phyloP scores from a whole-genome alignment of 2,113 vertebrate species.

The Alexandromys fortis region DNA sequence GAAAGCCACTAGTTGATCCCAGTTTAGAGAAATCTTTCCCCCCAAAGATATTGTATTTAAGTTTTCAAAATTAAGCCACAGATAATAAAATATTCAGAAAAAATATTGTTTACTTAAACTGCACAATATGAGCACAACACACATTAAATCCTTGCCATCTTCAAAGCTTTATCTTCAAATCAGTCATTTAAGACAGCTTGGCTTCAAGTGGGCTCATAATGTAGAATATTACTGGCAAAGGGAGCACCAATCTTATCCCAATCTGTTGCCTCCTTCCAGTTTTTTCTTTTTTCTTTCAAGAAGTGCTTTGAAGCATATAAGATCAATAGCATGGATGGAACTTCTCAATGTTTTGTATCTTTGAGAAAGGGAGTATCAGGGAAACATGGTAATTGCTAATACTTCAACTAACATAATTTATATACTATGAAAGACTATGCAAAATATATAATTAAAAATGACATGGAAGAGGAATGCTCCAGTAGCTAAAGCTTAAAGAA shows the following conservation, averaged over 20 bases:
- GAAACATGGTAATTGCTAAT: slow-evolving; percentile 4
- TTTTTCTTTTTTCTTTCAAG: background rate
- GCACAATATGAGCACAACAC: background rate
- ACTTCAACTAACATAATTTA: background rate
- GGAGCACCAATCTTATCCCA: background rate
- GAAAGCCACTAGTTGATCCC: background rate
- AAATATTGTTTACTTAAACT: background rate
- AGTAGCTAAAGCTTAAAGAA: background rate
- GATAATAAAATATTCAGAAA: background rate
- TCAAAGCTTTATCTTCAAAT: background rate
- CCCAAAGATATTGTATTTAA: background rate
- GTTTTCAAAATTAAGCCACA: background rate
- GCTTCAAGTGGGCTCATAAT: background rate
- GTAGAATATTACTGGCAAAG: background rate
- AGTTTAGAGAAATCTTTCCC: background rate
- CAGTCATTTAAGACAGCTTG: background rate
- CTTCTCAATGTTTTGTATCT: background rate
- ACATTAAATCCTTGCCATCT: background rate
- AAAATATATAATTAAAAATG: slow-evolving; percentile 25
- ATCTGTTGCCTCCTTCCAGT: background rate
- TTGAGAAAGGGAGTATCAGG: background rate
- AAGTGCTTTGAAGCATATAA: background rate
- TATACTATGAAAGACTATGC: background rate
- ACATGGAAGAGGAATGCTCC: background rate
- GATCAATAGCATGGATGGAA: background rate